Conservation (phyloP, 2,113 vertebrate species). For the Podarcis raffonei region DNA sequence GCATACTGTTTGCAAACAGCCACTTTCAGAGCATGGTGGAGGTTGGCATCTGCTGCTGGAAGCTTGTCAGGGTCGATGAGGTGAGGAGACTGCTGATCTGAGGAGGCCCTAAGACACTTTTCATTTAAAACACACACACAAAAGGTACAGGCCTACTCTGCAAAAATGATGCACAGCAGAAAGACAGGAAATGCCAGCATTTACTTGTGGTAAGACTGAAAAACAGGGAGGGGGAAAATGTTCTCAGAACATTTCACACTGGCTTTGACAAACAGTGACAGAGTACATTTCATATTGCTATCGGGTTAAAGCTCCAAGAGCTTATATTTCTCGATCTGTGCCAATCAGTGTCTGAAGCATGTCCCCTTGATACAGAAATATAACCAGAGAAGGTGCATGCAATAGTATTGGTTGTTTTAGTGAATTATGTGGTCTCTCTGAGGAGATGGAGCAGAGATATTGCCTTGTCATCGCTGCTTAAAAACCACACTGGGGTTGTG, state of each 20-base stretch:
- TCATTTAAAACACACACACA: not conserved
- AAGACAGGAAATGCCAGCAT: not conserved
- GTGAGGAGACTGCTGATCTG: not conserved
- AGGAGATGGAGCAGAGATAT: not conserved
- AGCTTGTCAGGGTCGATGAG: too few relatives aligned
- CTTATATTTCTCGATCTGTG: not conserved
- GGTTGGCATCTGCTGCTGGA: too few relatives aligned
- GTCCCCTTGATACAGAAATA: not conserved
- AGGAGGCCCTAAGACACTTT: not conserved
- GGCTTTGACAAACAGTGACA: not conserved
- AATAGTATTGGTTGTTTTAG: not conserved
- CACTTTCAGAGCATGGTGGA: too few relatives aligned
- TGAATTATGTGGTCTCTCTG: not conserved
- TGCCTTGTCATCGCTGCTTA: not conserved
- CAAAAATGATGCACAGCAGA: not conserved
- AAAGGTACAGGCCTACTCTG: too few relatives aligned
- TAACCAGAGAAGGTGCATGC: not conserved
- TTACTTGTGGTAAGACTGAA: not conserved
- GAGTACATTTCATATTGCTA: not conserved
- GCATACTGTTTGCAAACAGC: too few relatives aligned
- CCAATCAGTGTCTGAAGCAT: not conserved
- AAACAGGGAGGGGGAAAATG: not conserved
- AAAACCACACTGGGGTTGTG: not conserved
- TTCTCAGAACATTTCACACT: not conserved
- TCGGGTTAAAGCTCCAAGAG: not conserved